These are phyloP conservation scores for Silurus glanis DNA, from an alignment of 2,113 vertebrate genomes.

Conservation along the genomic window DNA sequence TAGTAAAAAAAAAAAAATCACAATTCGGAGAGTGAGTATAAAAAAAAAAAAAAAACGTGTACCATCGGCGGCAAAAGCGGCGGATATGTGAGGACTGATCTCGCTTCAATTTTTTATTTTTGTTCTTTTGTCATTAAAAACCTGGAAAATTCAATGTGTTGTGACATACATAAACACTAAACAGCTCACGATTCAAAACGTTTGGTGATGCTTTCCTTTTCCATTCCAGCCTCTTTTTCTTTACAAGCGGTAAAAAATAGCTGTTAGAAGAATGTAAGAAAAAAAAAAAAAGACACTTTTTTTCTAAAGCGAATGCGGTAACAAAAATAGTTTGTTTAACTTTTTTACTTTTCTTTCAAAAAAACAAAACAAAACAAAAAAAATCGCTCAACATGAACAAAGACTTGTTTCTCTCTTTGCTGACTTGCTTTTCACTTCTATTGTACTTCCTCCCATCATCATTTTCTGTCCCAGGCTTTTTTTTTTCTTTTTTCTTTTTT, in stretches of 20 bases:
- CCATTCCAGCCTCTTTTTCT: not conserved
- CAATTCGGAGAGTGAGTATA: constrained; percentile 9
- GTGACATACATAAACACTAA: not conserved
- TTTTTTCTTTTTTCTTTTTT: not conserved
- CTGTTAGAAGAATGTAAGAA: constrained; percentile 33
- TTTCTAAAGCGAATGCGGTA: constrained; percentile 37
- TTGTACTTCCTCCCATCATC: constrained; percentile 11
- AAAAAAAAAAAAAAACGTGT: constrained; percentile 28
- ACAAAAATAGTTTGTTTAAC: constrained; percentile 44
- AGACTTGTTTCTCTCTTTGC: not conserved
- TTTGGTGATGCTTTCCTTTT: constrained; percentile 34
- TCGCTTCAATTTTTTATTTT: not conserved
- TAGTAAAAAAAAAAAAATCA: constrained; percentile 12
- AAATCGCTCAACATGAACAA: constrained; percentile 2
- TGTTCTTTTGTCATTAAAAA: not conserved
- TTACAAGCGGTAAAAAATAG: constrained; percentile 19
- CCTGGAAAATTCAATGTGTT: not conserved
- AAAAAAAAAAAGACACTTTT: not conserved
- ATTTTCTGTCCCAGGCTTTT: not conserved
- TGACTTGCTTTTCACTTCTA: constrained; percentile 5
- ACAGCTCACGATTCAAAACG: not conserved
- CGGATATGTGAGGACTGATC: not conserved
- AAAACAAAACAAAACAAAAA: not conserved
- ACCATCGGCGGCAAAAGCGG: constrained; percentile 38
- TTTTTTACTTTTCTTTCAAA: constrained; percentile 29